Base-by-base conservation (phyloP, 2,113 vertebrate species). In the Rhinogobius similis region DNA sequence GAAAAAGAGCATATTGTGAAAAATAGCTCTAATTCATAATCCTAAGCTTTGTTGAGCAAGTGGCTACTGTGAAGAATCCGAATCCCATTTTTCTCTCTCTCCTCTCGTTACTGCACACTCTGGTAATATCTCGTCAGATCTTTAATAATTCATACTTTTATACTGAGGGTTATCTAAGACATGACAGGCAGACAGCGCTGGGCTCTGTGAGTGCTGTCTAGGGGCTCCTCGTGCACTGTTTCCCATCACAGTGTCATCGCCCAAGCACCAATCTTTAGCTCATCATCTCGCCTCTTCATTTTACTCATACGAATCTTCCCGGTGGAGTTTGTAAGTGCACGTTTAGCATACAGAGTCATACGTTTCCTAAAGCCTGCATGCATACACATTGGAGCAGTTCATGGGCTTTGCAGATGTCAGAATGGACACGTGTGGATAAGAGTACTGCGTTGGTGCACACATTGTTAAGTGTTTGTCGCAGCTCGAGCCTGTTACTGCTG, bases 71-170 rank as follows among this genome's bases (percentile, higher is more conserved):
- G 41, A 23, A 62, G 18, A 50, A 70, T 5, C 9, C 10, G 52
- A 26, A 53, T 59, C 46, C 53, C 43, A 41, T 52, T n/a, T 46
- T 56, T 71, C 63, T 39, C 10, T 39, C 43, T 74, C 68, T 75
- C 64, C 63, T 62, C 13, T 62, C 73, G 76, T 78, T 80, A 69
- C 69, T 66, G 55, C 13, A 9, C 63, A 46, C 12, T 73, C 86
- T 80, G 69, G 29, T 73, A 79, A 82, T 89, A 75, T 84, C 79
- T 64, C 86, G 70, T 84, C 70, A 77, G 72, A 77, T 83, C 59
- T 79, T 89, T 82, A 87, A 88, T 89, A 84, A 87, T 88, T 83
- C 70, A 87, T 81, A 56, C 65, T 75, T 74, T 82, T 74, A 72
- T 83, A 79, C 78, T 73, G 68, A 62, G 53, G 73, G 76, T 85